Evolutionary conservation across 2,888 invertebrate species (phyloP).

Genomic region (Acanthococcus lagerstroemiae): DNA sequence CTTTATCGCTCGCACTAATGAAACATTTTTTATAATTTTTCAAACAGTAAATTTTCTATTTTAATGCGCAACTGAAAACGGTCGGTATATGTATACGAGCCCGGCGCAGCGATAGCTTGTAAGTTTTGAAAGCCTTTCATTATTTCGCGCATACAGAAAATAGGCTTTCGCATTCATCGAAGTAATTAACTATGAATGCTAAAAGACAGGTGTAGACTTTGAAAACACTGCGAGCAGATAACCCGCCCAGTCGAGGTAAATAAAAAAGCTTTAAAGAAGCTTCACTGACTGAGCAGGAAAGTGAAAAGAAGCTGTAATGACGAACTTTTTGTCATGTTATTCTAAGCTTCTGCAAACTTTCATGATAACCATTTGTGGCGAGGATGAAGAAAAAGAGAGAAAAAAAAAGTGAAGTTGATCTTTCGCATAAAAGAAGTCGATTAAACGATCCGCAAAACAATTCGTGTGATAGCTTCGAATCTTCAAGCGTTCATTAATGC

Average conservation of each 20-base stretch:
- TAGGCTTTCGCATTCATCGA: neutral
- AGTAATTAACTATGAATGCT: constrained; percentile 26
- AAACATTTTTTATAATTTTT: too few relatives aligned
- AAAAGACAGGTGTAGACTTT: constrained; percentile 10
- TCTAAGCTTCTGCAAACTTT: constrained; percentile 18
- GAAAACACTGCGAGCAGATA: constrained; percentile 9
- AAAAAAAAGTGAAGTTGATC: constrained; percentile 12
- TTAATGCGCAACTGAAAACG: too few relatives aligned
- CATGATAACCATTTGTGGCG: constrained; percentile 16
- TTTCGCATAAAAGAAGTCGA: constrained; percentile 26
- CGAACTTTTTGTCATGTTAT: constrained; percentile 26
- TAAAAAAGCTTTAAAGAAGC: constrained; percentile 22
- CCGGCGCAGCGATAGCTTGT: too few relatives aligned
- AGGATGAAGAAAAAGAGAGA: neutral
- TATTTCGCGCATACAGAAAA: too few relatives aligned
- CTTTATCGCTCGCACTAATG: too few relatives aligned
- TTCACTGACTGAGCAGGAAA: constrained; percentile 21
- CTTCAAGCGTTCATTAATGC: constrained; percentile 24
- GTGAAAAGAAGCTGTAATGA: constrained; percentile 23
- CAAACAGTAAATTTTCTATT: too few relatives aligned
- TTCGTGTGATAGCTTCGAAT: constrained; percentile 27
- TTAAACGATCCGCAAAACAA: constrained; percentile 27
- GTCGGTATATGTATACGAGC: too few relatives aligned
- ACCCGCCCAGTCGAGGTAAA: constrained; percentile 6
- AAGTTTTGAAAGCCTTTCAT: too few relatives aligned